These are phyloP conservation scores for Marmota flaviventris DNA, from an alignment of 2,113 vertebrate genomes.

Conservation along the genomic window DNA sequence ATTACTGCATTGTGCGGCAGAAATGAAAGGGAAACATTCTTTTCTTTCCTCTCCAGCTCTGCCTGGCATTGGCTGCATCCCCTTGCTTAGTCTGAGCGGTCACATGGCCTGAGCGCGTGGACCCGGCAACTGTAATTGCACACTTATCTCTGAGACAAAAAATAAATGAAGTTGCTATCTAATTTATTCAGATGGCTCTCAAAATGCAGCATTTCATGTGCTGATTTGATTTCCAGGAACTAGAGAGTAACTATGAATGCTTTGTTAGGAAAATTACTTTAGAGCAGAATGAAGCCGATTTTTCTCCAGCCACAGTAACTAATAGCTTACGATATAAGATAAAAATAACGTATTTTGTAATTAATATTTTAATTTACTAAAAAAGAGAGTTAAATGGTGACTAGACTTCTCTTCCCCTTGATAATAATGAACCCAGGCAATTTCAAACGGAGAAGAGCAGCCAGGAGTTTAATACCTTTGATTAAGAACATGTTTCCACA, in stretches of 20 bases:
- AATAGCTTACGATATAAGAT: slow-evolving; percentile 87
- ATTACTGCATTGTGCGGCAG: slow-evolving; percentile 37
- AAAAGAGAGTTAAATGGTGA: slow-evolving; percentile 86
- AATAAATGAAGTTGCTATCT: slow-evolving; percentile 59
- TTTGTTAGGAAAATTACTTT: slow-evolving; percentile 83
- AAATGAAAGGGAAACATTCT: slow-evolving; percentile 77
- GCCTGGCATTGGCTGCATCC: slow-evolving; percentile 52
- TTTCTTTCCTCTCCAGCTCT: slow-evolving; percentile 39
- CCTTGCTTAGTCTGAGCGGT: background rate
- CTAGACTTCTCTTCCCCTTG: slow-evolving; percentile 84
- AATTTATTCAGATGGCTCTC: slow-evolving; percentile 78
- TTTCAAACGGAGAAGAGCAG: slow-evolving; percentile 86
- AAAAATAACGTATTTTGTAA: slow-evolving; percentile 89
- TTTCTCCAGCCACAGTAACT: slow-evolving; percentile 79
- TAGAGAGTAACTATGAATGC: slow-evolving; percentile 70
- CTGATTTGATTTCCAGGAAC: slow-evolving; percentile 78
- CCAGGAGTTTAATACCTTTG: slow-evolving; percentile 88
- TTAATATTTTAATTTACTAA: slow-evolving; percentile 91
- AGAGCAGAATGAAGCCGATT: slow-evolving; percentile 66
- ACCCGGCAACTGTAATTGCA: slow-evolving; percentile 65
- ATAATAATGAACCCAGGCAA: slow-evolving; percentile 88
- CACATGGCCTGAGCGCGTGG: slow-evolving; percentile 22
- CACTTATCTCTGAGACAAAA: slow-evolving; percentile 76
- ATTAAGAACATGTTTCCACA: slow-evolving; percentile 89
- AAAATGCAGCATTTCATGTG: slow-evolving; percentile 78